Evolutionary conservation across 2,797 vertebrate species (phyloP), one percentile per base, ranked within the genome.

Genomic region (Anguilla marmorata): DNA sequence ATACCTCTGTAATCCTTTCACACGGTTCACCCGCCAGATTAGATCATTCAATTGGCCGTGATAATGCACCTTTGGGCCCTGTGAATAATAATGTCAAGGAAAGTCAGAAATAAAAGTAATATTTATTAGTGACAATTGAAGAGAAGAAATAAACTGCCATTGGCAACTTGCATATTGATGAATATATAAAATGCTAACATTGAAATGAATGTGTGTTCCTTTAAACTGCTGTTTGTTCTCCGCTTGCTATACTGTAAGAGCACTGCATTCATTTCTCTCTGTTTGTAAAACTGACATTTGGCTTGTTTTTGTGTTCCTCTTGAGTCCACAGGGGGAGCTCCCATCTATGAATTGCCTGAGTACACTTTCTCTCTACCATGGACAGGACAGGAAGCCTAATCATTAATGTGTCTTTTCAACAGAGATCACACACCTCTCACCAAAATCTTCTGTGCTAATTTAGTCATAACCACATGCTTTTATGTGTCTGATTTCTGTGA

Each of bases 271-370:
- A n/a, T 24, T 82, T 48, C 74, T 82, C 37, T 24, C 24, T 45
- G 50, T 21, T 45, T 82, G 74, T 41, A 21, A 79, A 79, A 79
- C 3, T 21, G 74, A 79, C 21, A 3, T 79, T 30, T 83, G 48
- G 52, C 50, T 24, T 80, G 30, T 91, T 37, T 82, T 80, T 84
- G 0, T 37, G 0, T 91, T 87, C 9, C 89, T 52, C 41, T 5
- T 12, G 8, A 11, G 83, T 87, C 94, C 95, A 94, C 92, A 19
- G 85, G 95, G 91, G 94, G 95, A 91, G 92, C 93, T 87, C 37
- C 90, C 92, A 91, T 91, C 94, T 92, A 76, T 89, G 11, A 94
- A 48, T 45, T 50, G 45, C 19, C 79, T 24, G 45, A 79, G 14
- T 45, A 45, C 76, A 3, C 21, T 82, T 19, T 76, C 33, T 37